These are phyloP conservation scores for Paramisgurnus dabryanus DNA, from an alignment of 2,113 vertebrate species.

Conservation along the genomic window DNA sequence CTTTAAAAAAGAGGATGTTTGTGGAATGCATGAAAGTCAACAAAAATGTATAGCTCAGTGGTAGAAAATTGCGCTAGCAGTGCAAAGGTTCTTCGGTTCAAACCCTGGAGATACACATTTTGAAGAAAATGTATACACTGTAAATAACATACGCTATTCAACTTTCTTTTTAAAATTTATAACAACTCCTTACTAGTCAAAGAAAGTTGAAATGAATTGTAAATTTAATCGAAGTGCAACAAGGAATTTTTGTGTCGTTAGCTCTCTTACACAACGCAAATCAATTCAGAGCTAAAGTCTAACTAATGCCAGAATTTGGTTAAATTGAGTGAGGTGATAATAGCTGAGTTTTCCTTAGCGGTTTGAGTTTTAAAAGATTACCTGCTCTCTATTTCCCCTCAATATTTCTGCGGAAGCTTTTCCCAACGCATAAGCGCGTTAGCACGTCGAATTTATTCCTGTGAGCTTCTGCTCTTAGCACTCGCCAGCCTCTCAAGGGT, in stretches of 20 bases:
- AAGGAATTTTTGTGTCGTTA: neutral
- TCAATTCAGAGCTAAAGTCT: neutral
- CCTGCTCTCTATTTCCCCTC: slow-evolving; percentile 19
- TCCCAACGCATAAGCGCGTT: slow-evolving; percentile 26
- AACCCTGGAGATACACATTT: too few species aligned
- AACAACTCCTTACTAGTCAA: too few species aligned
- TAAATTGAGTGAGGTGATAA: slow-evolving; percentile 24
- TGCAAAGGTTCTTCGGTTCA: too few species aligned
- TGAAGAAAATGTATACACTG: too few species aligned
- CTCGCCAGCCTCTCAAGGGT: slow-evolving; percentile 36
- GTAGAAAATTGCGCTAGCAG: too few species aligned
- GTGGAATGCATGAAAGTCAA: neutral
- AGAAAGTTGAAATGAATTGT: too few species aligned
- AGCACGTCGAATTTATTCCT: slow-evolving; percentile 32
- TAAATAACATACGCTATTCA: too few species aligned
- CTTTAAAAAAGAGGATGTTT: neutral
- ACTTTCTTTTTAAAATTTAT: too few species aligned
- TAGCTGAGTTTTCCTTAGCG: slow-evolving; percentile 7
- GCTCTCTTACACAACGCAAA: neutral
- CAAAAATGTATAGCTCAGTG: too few species aligned
- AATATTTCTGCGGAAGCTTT: slow-evolving; percentile 34
- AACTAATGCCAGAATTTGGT: neutral
- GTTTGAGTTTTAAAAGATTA: slow-evolving; percentile 14
- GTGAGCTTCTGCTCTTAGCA: slow-evolving; percentile 42
- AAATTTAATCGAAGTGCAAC: too few species aligned